These are phyloP conservation scores for Chrysaora quinquecirrha DNA, from an alignment of 30 jellyfish, hydroid and myxozoan genomes.

Conservation along the genomic window DNA sequence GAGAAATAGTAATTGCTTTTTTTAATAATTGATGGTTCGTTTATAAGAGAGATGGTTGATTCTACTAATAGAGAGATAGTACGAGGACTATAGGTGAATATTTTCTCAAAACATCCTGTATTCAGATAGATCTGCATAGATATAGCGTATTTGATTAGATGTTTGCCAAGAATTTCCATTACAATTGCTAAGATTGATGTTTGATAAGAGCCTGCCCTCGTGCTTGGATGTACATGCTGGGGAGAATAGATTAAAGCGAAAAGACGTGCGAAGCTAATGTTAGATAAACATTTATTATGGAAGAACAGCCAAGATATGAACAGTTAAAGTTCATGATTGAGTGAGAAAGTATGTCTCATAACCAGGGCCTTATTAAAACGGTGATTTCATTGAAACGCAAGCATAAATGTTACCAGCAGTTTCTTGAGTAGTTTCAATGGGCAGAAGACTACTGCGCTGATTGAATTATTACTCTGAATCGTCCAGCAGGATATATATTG, in stretches of 20 bases:
- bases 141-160: not conserved
- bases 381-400: conserved; percentile 1
- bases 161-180: not conserved
- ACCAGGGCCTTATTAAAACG: not conserved
- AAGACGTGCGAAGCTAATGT: not conserved
- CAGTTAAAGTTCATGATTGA: not conserved
- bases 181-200: not conserved
- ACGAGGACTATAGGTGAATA: not conserved
- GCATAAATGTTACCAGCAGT: too few relatives aligned
- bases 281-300: not conserved
- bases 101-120: not conserved
- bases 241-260: not conserved
- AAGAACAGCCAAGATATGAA: not conserved
- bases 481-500: too few relatives aligned
- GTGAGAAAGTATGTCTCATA: not conserved
- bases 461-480: too few relatives aligned
- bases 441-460: too few relatives aligned
- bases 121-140: not conserved
- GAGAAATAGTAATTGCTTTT: not conserved
- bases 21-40: not conserved
- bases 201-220: not conserved
- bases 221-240: not conserved
- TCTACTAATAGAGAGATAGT: not conserved
- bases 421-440: too few relatives aligned
- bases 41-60: not conserved